A percentile compares a stretch with the other conserved stretches of the same genome.
These are phyloP conservation scores for Rotaria sp. DNA, from an alignment of 2,888 invertebrate species.

Conservation along the genomic window DNA sequence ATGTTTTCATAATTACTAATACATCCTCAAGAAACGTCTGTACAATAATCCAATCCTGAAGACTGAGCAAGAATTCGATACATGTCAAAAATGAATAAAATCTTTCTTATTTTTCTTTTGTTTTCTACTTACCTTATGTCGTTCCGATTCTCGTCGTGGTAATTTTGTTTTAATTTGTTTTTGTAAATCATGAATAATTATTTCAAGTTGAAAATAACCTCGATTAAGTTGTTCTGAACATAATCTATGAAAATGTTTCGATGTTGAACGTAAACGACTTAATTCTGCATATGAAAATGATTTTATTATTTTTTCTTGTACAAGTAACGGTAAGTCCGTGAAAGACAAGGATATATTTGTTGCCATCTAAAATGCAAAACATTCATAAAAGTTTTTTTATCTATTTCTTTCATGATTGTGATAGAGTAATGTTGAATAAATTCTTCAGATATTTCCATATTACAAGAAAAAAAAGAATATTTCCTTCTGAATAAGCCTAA, in stretches of 20 bases:
- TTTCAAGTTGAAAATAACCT: constrained; percentile 73
- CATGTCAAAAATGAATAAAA: too few relatives aligned
- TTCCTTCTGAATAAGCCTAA: too few relatives aligned
- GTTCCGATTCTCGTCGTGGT: constrained; percentile 79
- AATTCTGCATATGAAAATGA: not conserved
- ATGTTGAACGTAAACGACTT: not conserved
- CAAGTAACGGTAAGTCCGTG: not conserved
- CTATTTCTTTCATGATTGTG: too few relatives aligned
- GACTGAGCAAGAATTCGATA: too few relatives aligned
- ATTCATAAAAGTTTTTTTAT: not conserved
- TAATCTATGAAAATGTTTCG: constrained; percentile 47
- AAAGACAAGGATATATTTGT: not conserved
- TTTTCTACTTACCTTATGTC: constrained; percentile 60
- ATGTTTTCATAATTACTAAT: too few relatives aligned
- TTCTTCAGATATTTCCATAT: too few relatives aligned
- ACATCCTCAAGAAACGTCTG: too few relatives aligned
- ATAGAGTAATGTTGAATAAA: too few relatives aligned
- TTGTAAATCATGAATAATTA: constrained; percentile 67
- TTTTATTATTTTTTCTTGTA: not conserved
- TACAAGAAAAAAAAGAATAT: too few relatives aligned
- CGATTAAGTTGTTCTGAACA: constrained; percentile 71
- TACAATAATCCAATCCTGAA: too few relatives aligned
- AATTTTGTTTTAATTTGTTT: constrained; percentile 72
- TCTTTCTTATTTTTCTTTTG: too few relatives aligned
- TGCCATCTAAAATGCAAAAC: not conserved